A percentile compares a stretch with the other conserved stretches of the same genome.
Evolutionary conservation across 1,140 invertebrate species (phyloP).

Genomic region (Planococcus citri): DNA sequence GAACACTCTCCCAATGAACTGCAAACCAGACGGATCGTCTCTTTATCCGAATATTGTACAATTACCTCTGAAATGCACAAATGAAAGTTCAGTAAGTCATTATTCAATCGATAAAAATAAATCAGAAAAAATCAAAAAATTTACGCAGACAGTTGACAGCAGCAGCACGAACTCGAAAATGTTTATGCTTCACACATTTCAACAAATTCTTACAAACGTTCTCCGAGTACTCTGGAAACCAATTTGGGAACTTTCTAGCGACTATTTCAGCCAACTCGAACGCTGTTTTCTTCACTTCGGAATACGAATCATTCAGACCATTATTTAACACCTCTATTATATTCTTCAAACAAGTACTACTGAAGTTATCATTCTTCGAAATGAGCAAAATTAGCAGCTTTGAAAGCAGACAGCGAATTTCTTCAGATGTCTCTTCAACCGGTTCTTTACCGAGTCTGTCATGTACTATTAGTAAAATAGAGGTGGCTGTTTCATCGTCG

Average conservation of each 20-base stretch:
- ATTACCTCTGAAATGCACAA: background rate
- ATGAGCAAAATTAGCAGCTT: background rate
- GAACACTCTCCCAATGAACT: background rate
- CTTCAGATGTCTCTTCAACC: background rate
- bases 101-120: too few species aligned
- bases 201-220: background rate
- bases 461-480: background rate
- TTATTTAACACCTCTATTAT: background rate
- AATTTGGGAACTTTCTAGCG: background rate
- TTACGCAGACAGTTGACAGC: background rate
- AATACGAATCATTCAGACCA: background rate
- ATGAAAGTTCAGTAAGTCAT: too few species aligned
- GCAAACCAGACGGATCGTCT: background rate
- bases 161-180: background rate
- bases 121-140: background rate
- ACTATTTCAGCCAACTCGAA: background rate
- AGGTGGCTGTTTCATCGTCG: background rate
- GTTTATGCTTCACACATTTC: background rate
- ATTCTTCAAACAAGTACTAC: background rate
- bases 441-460: background rate
- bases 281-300: background rate
- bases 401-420: background rate
- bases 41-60: background rate
- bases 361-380: background rate
- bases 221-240: background rate